Evolutionary conservation across 2,797 vertebrate genomes (phyloP), one percentile per base, ranked within the genome.

Genomic region (Graptemys geographica): DNA sequence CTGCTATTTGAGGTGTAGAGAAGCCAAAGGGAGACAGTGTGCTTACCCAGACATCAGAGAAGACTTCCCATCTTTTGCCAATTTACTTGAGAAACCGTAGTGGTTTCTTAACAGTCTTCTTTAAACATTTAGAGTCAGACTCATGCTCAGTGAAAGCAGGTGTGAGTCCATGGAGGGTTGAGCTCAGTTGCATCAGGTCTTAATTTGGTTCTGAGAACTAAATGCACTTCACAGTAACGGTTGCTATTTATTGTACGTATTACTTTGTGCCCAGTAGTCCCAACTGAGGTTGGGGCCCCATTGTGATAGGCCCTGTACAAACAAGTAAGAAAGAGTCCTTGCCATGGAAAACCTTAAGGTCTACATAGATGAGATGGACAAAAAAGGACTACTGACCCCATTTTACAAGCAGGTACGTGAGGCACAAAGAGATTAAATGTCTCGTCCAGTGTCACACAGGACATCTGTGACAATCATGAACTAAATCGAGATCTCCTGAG

Each of bases 401-500:
- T 78, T 49, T 47, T 47, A 16, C 44, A 28, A 8, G 33, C 47
- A 49, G 41, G 41, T 28, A 78, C 27, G 51, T 80, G 41, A 55
- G 51, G 23, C 13, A 3, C 11, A 4, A 13, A 3, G 23, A 47
- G 16, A 25, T 56, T 56, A 18, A 69, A 23, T 33, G 2, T 5
- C 55, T 65, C 15, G 4, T 53, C 25, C 3, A 28, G 27, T 0
- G 0, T 5, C 53, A 53, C 27, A 62, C 2, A 0, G 69, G 8
- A 52, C 6, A 65, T 52, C 51, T 4, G 27, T 49, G 49, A 56
- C 62, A 44, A 41, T 55, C 41, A 0, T 27, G 55, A 80, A 11
- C 21, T 28, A 31, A n/a, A 28, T 3, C 0, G 19, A 31, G 7
- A 18, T 47, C 44, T 49, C 27, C 7, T 31, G 25, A 47, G 27